A percentile compares a stretch with the other conserved stretches of the same genome.
Evolutionary conservation across 2,797 vertebrate species (phyloP).

Genomic region (Myripristis jacobus): DNA sequence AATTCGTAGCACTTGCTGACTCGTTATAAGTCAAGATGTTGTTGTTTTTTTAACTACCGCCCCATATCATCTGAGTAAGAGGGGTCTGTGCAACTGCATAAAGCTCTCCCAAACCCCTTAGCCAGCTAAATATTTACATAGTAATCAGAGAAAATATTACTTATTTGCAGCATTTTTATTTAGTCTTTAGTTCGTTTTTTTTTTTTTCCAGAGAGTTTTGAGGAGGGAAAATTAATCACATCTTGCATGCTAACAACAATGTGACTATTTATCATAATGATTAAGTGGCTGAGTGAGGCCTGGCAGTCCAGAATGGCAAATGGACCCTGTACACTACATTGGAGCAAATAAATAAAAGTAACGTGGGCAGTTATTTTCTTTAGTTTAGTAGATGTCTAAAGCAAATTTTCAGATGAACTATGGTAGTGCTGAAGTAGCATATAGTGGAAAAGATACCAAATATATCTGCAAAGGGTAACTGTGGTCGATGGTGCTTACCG

Average conservation of each 20-base stretch:
- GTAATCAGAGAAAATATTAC: constrained; percentile 24
- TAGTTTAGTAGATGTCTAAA: constrained; percentile 12
- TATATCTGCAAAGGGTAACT: constrained; percentile 41
- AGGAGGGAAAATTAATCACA: constrained; percentile 18
- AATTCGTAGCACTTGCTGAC: not conserved
- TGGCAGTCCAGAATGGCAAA: constrained; percentile 11
- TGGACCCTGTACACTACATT: constrained; percentile 13
- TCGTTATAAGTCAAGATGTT: not conserved
- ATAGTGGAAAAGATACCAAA: constrained; percentile 24
- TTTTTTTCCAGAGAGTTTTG: constrained; percentile 11
- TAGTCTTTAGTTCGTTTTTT: constrained; percentile 21
- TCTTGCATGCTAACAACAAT: constrained; percentile 9
- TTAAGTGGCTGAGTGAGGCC: constrained; percentile 15
- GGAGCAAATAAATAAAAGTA: constrained; percentile 2
- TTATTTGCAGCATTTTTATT: constrained; percentile 18
- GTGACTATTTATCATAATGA: constrained; percentile 38
- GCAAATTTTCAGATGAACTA: not conserved
- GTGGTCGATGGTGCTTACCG: constrained; percentile 39
- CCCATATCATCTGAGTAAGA: not conserved
- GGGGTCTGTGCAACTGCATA: constrained; percentile 12
- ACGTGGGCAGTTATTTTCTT: constrained; percentile 23
- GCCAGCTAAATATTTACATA: constrained; percentile 23
- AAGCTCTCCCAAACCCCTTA: constrained; percentile 1
- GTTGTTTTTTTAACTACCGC: not conserved
- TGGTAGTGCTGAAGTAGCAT: not conserved